Evolutionary conservation across 2,113 vertebrate genomes (phyloP), one percentile per base, ranked within the genome.

Genomic region (Mustelus asterias): DNA sequence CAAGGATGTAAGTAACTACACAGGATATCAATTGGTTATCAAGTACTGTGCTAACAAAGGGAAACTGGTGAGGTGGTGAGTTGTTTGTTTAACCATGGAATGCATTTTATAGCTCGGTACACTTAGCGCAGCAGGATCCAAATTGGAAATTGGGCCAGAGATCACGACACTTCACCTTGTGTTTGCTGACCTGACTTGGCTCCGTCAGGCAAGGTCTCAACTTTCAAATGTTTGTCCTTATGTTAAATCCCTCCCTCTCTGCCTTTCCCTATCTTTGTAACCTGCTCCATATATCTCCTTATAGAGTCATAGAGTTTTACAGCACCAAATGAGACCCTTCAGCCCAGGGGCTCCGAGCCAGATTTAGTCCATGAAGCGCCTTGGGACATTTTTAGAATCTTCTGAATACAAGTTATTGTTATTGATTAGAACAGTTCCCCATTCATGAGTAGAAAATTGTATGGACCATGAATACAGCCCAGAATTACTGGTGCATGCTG

Each of bases 1-100:
- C 94, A 99, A 98, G 98, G 98, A 99, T 97, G 99, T 99, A 97
- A 97, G 97, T 41, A 88, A 14, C 6, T 26, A 24, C 76, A 80
- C 1, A 72, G 44, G 9, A 16, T 33, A 90, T 90, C 60, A 90
- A 90, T 33, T 18, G 54, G 13, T 60, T 90, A 54, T 60, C 58
- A 60, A 29, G 24, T 60, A 60, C 88, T 1, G 88, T 70, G 44
- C 37, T n/a, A 95, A 95, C 26, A 2, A 41, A 13, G 54, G 3
- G 20, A 18, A 60, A 44, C 48, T 29, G 8, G 10, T 20, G 13
- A 54, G 48, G 2, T 83, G n/a, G 48, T 80, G 22, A n/a, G 44
- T 60, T 80, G 18, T n/a, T 78, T 83, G 54, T 67, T 37, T 63
- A 67, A 14, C 54, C 3, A 3, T 63, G 29, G n/a, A 14, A n/a